Evolutionary conservation across 2,888 invertebrate species (phyloP).

Genomic region (Gerris lacustris): DNA sequence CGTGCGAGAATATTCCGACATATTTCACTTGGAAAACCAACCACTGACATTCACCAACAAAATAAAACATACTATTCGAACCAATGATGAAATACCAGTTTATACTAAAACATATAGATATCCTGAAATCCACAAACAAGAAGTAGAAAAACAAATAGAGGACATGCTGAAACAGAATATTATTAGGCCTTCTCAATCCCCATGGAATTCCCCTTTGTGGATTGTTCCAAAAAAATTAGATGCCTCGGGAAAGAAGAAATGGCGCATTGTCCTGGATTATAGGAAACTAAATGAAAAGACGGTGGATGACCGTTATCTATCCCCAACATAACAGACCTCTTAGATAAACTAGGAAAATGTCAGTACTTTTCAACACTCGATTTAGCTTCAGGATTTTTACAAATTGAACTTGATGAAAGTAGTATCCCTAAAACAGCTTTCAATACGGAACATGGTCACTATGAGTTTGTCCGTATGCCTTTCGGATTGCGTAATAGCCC

Average conservation of each 20-base stretch:
- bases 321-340: conserved; percentile 23
- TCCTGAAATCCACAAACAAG: conserved; percentile 2
- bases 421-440: conserved; percentile 15
- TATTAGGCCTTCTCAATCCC: conserved; percentile 10
- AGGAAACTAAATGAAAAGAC: too few species aligned
- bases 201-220: too few species aligned
- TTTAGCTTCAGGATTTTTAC: conserved; percentile 29
- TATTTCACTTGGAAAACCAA: conserved; percentile 6
- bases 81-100: not conserved
- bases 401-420: conserved; percentile 23
- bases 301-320: too few species aligned
- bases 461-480: too few species aligned
- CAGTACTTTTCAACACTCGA: conserved; percentile 29
- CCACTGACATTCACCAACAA: conserved; percentile 5
- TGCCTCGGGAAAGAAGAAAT: too few species aligned
- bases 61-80: conserved; percentile 8
- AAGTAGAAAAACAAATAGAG: conserved; percentile 6
- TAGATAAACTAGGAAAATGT: conserved; percentile 26
- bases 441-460: conserved; percentile 10
- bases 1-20: not conserved
- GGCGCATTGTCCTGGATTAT: too few species aligned
- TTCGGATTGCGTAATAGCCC: too few species aligned
- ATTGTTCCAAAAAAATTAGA: too few species aligned
- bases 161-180: conserved; percentile 11
- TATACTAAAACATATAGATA: conserved; percentile 9